phyloP scores from a whole-genome alignment of 2,888 invertebrate genomes.

The Pemphredon lugubris region DNA sequence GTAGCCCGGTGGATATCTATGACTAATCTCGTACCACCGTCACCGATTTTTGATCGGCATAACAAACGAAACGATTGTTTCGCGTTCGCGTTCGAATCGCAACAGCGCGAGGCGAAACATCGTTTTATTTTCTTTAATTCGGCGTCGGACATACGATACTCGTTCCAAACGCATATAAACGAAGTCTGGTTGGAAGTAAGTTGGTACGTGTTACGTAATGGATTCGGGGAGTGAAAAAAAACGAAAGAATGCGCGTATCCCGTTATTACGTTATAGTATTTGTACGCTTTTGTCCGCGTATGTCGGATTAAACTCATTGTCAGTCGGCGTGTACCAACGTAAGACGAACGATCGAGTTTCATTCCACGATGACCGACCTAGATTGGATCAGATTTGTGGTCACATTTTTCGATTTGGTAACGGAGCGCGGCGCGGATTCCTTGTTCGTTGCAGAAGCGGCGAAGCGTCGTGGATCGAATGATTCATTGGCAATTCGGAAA shows the following conservation, averaged over 20 bases:
- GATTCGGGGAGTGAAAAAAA: background rate
- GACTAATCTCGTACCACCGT: slow-evolving; percentile 21
- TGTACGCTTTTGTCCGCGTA: slow-evolving; percentile 17
- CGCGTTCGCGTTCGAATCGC: background rate
- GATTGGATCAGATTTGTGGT: slow-evolving; percentile 58
- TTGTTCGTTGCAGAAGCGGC: too few species aligned
- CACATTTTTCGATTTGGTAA: slow-evolving; percentile 37
- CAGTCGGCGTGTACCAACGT: slow-evolving; percentile 8
- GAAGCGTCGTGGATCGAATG: background rate
- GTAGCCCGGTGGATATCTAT: slow-evolving; percentile 29
- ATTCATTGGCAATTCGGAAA: slow-evolving; percentile 15
- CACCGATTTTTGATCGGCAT: background rate
- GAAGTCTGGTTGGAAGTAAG: too few species aligned
- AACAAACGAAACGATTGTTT: background rate
- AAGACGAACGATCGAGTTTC: slow-evolving; percentile 53
- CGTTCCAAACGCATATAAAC: too few species aligned
- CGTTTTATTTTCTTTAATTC: too few species aligned
- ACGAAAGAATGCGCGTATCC: background rate
- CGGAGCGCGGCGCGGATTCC: too few species aligned
- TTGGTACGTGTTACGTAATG: too few species aligned
- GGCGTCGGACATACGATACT: too few species aligned
- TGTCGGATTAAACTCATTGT: slow-evolving; percentile 30
- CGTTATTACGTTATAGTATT: too few species aligned
- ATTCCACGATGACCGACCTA: slow-evolving; percentile 39
- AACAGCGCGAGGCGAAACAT: too few species aligned